Base-by-base conservation (phyloP, 2,797 vertebrate genomes). In the Thripadectes ignobilis region DNA sequence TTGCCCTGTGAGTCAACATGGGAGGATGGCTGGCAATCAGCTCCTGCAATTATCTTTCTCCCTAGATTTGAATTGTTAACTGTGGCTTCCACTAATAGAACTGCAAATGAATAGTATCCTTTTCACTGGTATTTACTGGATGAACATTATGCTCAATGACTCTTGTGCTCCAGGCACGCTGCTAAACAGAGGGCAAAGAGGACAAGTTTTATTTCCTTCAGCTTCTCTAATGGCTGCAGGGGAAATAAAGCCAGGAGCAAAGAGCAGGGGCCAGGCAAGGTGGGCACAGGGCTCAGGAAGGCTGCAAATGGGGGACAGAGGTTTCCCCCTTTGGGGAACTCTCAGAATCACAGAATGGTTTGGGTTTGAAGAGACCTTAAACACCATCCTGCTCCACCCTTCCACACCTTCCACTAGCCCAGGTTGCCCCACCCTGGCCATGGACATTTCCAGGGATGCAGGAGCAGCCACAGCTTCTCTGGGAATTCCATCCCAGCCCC, bases 21-120 rank as follows among this genome's bases (percentile, higher is more conserved):
- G 92, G 92, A 96, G 94, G 95, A 93, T 51, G 87, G 88, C 23
- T 97, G 94, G 97, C 96, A 97, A 97, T 97, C 96, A 96, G 94
- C 93, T 95, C 88, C 93, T 62, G 85, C 94, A 97, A 97, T 97
- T 96, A 97, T 97, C 96, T 78, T 51, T 86, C 96, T 96, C 88
- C 88, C 90, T 61, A 92, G 75, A 93, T 91, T 91, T 95, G 97
- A 95, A 97, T 95, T 96, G 95, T 95, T 96, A 96, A 94, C 93
- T 23, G 36, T 68, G 89, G 91, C 88, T 96, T 95, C 95, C 91
- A 71, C 95, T 96, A 96, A 97, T 95, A 96, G 97, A 95, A 89
- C 89, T 89, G 95, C 92, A 93, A 97, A 96, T 96, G 96, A 95
- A 93, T 87, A 96, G 89, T 90, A 93, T 94, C 95, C 91, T 92